These are phyloP conservation scores for Chelonus formosanus DNA, from an alignment of 2,888 invertebrate genomes.

Conservation along the genomic window DNA sequence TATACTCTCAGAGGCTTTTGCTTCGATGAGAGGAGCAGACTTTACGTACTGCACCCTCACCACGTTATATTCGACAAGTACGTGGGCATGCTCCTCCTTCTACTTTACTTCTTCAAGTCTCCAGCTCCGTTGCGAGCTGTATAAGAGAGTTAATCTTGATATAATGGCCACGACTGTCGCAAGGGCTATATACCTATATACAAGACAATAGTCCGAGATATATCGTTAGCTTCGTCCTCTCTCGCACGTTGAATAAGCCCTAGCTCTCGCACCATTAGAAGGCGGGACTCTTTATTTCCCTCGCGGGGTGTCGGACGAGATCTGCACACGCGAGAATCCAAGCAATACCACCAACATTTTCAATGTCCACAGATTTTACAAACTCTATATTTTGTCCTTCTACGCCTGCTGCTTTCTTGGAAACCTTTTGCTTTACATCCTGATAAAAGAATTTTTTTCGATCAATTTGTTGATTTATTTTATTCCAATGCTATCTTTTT, in stretches of 20 bases:
- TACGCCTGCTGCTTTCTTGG: constrained; percentile 7
- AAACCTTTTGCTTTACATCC: constrained; percentile 8
- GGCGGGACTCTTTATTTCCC: constrained; percentile 40
- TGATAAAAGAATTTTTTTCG: not conserved
- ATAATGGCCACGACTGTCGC: constrained; percentile 64
- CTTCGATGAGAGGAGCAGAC: constrained; percentile 22
- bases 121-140: constrained; percentile 2
- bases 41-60: constrained; percentile 29
- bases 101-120: not conserved
- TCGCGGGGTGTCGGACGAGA: constrained; percentile 36
- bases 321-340: constrained; percentile 28
- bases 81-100: constrained; percentile 34
- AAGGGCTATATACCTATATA: constrained; percentile 44
- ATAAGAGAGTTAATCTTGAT: constrained; percentile 63
- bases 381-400: not conserved
- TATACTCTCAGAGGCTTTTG: too few species aligned
- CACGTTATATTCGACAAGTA: constrained; percentile 38
- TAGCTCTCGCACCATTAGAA: constrained; percentile 37
- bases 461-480: not conserved
- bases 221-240: constrained; percentile 61
- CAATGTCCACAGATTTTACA: not conserved
- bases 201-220: constrained; percentile 64
- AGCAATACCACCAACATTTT: not conserved
- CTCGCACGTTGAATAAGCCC: constrained; percentile 35
- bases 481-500: not conserved